Evolutionary conservation across 2,797 vertebrate species (phyloP).

Genomic region (Tinamus major): DNA sequence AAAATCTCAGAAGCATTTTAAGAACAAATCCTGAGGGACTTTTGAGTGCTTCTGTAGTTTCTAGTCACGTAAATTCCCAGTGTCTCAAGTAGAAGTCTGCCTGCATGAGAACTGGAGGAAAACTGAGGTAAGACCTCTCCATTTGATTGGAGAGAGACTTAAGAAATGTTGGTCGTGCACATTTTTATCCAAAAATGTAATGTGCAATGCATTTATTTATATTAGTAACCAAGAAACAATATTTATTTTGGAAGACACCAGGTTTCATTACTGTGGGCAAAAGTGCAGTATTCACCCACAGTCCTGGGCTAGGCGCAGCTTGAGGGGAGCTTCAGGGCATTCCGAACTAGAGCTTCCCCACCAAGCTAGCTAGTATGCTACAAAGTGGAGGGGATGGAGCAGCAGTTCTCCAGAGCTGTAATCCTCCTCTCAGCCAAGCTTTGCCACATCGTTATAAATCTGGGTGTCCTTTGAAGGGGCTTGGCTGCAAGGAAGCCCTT

Average conservation of each 20-base stretch:
- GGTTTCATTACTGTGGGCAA: constrained; percentile 32
- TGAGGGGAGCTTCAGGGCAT: neutral
- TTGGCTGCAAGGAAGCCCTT: neutral
- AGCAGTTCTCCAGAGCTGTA: neutral
- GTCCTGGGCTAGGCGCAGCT: neutral
- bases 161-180: constrained; percentile 61
- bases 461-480: neutral
- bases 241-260: constrained; percentile 63
- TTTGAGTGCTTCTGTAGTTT: neutral
- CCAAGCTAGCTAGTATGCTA: neutral
- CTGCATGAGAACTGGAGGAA: neutral
- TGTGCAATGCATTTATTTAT: constrained; percentile 52
- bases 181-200: constrained; percentile 65
- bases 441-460: neutral
- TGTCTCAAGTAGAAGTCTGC: constrained; percentile 12
- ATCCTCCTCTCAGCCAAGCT: neutral
- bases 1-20: constrained; percentile 21
- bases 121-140: constrained; percentile 29
- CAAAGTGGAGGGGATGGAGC: neutral
- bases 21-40: neutral
- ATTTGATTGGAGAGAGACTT: neutral
- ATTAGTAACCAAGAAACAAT: constrained; percentile 63
- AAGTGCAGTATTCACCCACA: constrained; percentile 9
- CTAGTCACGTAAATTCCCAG: neutral
- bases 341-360: neutral